phyloP scores from a whole-genome alignment of 1,140 invertebrate species.

The Orchestia grillus region DNA sequence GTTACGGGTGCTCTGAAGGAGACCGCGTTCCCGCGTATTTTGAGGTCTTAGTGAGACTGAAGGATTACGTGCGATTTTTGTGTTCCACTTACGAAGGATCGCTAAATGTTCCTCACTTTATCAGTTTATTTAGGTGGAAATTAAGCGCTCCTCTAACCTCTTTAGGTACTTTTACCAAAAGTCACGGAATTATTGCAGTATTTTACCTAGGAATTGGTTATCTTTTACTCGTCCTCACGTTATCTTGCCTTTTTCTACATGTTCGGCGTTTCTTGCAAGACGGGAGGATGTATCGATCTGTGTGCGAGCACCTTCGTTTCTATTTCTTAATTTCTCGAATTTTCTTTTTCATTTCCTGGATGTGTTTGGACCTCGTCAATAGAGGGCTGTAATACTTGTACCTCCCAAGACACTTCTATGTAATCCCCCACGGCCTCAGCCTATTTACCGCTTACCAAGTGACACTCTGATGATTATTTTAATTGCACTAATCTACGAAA shows the following conservation, averaged over 20 bases:
- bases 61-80: background rate
- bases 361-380: background rate
- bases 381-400: no score
- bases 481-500: background rate
- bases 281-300: background rate
- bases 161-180: background rate
- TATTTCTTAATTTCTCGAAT: background rate
- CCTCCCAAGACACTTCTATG: background rate
- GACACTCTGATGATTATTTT: no score
- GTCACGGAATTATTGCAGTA: background rate
- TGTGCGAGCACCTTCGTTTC: background rate
- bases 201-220: background rate
- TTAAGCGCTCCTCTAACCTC: background rate
- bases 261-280: background rate
- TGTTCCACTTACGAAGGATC: background rate
- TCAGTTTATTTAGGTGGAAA: background rate
- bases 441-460: background rate
- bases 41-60: background rate
- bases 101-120: background rate
- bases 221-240: background rate
- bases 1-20: background rate
- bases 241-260: background rate
- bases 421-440: no score
- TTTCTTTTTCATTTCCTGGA: background rate
- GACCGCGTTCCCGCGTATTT: background rate